Evolutionary conservation across 2,888 invertebrate genomes (phyloP).

Genomic region (Oxytorus armatus): DNA sequence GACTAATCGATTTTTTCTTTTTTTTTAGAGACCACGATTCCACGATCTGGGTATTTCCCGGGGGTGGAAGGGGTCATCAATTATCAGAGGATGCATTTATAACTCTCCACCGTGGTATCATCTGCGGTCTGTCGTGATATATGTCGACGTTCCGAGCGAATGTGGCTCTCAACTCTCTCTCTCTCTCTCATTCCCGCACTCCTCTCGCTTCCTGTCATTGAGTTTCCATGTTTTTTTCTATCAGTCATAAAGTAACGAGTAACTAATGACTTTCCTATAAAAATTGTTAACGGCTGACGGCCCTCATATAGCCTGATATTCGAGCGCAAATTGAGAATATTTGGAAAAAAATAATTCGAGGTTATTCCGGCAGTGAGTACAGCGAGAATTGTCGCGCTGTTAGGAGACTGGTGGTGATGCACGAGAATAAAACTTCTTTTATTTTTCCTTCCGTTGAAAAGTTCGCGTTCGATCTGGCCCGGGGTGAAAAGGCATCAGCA

Average conservation of each 20-base stretch:
- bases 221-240: slow-evolving; percentile 68
- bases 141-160: slow-evolving; percentile 41
- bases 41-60: slow-evolving; percentile 31
- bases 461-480: slow-evolving; percentile 16
- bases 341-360: no score
- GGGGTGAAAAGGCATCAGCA: slow-evolving; percentile 13
- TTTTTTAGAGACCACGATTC: slow-evolving; percentile 28
- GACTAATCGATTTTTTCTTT: slow-evolving; percentile 44
- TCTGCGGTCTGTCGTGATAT: slow-evolving; percentile 63
- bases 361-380: no score
- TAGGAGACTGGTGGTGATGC: no score
- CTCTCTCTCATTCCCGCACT: slow-evolving; percentile 11
- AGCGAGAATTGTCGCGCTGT: no score
- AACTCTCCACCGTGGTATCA: slow-evolving; percentile 61
- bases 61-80: slow-evolving; percentile 45
- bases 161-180: slow-evolving; percentile 36
- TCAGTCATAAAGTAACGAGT: slow-evolving; percentile 68
- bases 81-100: slow-evolving; percentile 65
- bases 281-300: slow-evolving; percentile 66
- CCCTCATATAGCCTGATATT: slow-evolving; percentile 13
- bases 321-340: background rate
- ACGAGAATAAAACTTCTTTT: background rate
- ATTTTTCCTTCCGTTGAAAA: background rate
- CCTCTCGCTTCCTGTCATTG: slow-evolving; percentile 39
- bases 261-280: slow-evolving; percentile 73